A percentile compares a stretch with the other conserved stretches of the same genome.
These are phyloP conservation scores for Omphaloscelis lunosa DNA, from an alignment of 2,888 invertebrate genomes.

Conservation along the genomic window DNA sequence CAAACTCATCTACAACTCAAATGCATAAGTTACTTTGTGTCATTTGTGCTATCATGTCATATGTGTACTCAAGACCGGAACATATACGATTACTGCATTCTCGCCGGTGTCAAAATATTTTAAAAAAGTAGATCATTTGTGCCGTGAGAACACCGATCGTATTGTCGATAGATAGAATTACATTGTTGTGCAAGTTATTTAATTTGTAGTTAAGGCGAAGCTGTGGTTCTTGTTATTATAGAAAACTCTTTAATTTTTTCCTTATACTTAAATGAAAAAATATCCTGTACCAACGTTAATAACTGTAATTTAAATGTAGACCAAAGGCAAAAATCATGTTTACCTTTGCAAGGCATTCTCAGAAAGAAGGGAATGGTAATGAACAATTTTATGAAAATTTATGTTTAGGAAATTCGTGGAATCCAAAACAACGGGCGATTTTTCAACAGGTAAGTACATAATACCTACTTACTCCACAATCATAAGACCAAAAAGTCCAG, in stretches of 20 bases:
- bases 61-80: background rate
- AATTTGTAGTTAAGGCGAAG: constrained; percentile 74
- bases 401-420: background rate
- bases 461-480: no score
- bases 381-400: constrained; percentile 7
- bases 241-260: background rate
- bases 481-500: no score
- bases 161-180: constrained; percentile 75
- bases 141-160: constrained; percentile 59
- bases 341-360: background rate
- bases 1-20: background rate
- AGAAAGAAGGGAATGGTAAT: background rate
- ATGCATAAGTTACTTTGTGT: background rate
- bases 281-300: background rate
- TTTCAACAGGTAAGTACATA: background rate
- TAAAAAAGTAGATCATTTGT: constrained; percentile 54
- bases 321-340: background rate
- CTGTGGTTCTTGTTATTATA: background rate
- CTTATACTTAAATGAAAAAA: background rate
- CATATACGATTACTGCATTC: constrained; percentile 47
- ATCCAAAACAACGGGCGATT: background rate
- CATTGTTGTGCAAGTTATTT: constrained; percentile 67
- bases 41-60: background rate
- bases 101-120: constrained; percentile 50
- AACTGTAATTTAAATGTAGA: background rate